Conservation (phyloP, 2,888 invertebrate species). For the Coenonympha arcania region DNA sequence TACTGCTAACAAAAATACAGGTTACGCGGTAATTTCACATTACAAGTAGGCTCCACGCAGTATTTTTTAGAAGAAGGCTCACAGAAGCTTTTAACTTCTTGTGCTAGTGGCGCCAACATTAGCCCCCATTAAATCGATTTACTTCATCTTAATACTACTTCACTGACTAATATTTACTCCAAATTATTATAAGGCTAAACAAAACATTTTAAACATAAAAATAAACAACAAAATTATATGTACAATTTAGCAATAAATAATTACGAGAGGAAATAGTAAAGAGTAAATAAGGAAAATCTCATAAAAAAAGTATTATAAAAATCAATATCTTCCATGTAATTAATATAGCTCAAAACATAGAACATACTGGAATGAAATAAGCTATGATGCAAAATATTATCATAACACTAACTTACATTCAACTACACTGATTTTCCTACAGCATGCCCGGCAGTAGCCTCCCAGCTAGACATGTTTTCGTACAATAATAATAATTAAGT, state of each 20-base stretch:
- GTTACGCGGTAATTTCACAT: too few species aligned
- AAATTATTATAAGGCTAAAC: constrained; percentile 43
- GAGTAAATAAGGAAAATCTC: constrained; percentile 38
- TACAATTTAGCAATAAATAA: constrained; percentile 72
- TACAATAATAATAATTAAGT: background rate
- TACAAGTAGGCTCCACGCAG: too few species aligned
- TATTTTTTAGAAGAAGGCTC: too few species aligned
- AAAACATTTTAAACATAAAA: constrained; percentile 62
- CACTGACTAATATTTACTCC: constrained; percentile 31
- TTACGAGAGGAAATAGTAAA: constrained; percentile 49
- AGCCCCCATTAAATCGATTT: constrained; percentile 28
- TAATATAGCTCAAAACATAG: constrained; percentile 35
- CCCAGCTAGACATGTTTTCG: constrained; percentile 5
- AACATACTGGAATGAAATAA: constrained; percentile 51
- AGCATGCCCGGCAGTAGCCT: constrained; percentile 11
- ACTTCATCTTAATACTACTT: constrained; percentile 26
- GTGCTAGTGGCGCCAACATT: too few species aligned
- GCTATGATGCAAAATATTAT: constrained; percentile 26
- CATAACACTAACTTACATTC: constrained; percentile 22
- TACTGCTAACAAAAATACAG: too few species aligned
- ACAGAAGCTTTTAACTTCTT: too few species aligned
- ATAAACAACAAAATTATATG: constrained; percentile 73
- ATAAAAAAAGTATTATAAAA: constrained; percentile 37
- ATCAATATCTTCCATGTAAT: constrained; percentile 29
- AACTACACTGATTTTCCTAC: constrained; percentile 29